These are phyloP conservation scores for Drosophila ercepeae DNA, from an alignment of 1,140 invertebrate genomes.

Conservation along the genomic window DNA sequence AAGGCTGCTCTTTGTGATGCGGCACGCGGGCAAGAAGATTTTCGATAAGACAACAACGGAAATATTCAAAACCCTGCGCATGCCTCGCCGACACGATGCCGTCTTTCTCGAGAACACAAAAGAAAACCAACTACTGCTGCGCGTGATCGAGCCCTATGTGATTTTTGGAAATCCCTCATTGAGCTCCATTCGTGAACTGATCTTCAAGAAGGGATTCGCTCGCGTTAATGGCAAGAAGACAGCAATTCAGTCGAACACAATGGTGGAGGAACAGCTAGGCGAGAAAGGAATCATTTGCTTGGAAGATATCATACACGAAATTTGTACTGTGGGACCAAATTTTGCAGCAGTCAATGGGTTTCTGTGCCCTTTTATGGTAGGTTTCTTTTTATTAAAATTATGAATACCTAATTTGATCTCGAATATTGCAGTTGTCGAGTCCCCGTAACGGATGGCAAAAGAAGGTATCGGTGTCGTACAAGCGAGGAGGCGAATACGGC, in stretches of 20 bases:
- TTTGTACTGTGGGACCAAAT: constrained; percentile 80
- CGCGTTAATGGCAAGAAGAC: constrained; percentile 71
- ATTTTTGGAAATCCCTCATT: constrained; percentile 75
- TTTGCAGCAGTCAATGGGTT: constrained; percentile 67
- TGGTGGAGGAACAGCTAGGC: constrained; percentile 77
- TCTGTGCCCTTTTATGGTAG: constrained; percentile 69
- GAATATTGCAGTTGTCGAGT: constrained; percentile 60
- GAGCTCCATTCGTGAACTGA: constrained; percentile 70
- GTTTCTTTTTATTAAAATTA: background rate
- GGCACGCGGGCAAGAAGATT: constrained; percentile 79
- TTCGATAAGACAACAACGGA: constrained; percentile 74
- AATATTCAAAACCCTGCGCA: constrained; percentile 62
- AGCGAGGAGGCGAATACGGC: constrained; percentile 81
- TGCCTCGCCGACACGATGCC: constrained; percentile 65
- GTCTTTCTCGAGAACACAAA: constrained; percentile 77
- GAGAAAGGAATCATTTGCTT: constrained; percentile 78
- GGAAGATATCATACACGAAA: constrained; percentile 83
- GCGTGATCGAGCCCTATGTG: constrained; percentile 81
- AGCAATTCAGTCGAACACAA: constrained; percentile 77
- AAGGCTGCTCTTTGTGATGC: constrained; percentile 73
- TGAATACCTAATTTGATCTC: background rate
- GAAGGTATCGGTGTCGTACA: constrained; percentile 74
- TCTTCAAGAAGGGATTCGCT: constrained; percentile 83
- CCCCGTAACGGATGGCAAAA: constrained; percentile 80
- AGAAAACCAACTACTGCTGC: constrained; percentile 75